These are phyloP conservation scores for Drosophila sp. DNA, from an alignment of 1,140 invertebrate genomes.

Conservation along the genomic window DNA sequence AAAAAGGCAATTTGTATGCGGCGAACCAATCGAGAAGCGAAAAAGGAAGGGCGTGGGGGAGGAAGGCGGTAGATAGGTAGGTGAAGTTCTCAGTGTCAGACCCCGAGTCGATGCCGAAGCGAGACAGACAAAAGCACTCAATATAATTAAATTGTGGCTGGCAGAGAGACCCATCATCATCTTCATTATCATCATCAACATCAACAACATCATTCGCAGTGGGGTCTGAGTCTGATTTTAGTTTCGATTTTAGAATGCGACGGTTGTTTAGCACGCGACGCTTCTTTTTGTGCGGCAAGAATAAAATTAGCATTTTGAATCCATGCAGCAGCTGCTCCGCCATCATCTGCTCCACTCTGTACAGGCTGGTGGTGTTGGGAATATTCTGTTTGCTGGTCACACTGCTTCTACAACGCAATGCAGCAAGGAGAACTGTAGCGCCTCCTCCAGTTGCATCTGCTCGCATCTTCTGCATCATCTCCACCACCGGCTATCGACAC, in stretches of 20 bases:
- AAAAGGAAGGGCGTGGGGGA: constrained; percentile 3
- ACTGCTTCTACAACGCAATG: constrained; percentile 8
- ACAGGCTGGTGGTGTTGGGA: constrained; percentile 27
- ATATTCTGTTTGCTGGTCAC: constrained; percentile 29
- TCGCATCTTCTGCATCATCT: constrained; percentile 67
- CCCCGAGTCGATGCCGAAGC: background rate
- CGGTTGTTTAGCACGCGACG: constrained; percentile 54
- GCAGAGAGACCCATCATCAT: constrained; percentile 13
- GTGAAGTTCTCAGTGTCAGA: background rate
- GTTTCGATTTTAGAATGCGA: constrained; percentile 55
- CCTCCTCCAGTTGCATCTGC: background rate
- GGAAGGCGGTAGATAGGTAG: background rate
- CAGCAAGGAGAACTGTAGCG: background rate
- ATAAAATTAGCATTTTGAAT: constrained; percentile 61
- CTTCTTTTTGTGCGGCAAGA: constrained; percentile 43
- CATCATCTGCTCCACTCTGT: constrained; percentile 6
- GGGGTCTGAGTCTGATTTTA: constrained; percentile 29
- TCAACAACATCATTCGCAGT: constrained; percentile 6
- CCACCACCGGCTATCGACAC: constrained; percentile 46
- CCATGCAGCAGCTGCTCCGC: constrained; percentile 29
- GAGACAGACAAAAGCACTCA: constrained; percentile 76
- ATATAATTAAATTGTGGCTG: constrained; percentile 76
- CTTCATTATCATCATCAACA: too few relatives aligned
- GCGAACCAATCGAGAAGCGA: constrained; percentile 53
- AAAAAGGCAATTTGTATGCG: constrained; percentile 81